These are phyloP conservation scores for Uropsilus gracilis DNA, from an alignment of 2,113 vertebrate species.

Conservation along the genomic window DNA sequence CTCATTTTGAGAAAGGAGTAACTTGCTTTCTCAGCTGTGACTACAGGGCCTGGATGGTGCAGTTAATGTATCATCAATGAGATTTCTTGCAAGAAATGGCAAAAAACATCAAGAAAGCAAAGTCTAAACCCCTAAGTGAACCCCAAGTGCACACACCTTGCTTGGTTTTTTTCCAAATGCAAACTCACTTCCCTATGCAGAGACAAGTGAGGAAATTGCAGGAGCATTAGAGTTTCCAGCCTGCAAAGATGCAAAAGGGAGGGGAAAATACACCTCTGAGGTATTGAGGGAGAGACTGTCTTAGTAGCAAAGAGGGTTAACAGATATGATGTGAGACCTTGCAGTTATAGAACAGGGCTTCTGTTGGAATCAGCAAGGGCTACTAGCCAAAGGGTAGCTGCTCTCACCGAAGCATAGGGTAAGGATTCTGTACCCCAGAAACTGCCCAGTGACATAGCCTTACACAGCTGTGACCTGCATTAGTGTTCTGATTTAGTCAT, in stretches of 20 bases:
- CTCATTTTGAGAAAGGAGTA: neutral
- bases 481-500: neutral
- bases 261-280: neutral
- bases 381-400: neutral
- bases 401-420: neutral
- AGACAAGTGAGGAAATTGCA: neutral
- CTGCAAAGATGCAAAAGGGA: neutral
- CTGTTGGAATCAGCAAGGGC: neutral
- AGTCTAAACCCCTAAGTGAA: neutral
- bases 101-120: neutral
- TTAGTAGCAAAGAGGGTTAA: neutral
- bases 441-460: neutral
- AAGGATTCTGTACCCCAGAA: neutral
- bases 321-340: neutral
- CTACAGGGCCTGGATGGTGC: neutral
- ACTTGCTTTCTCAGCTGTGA: conserved; percentile 35
- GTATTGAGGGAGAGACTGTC: neutral
- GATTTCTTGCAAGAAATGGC: neutral
- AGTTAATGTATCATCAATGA: neutral
- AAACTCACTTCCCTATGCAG: neutral
- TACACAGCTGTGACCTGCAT: neutral
- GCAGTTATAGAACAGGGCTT: neutral
- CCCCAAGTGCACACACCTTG: neutral
- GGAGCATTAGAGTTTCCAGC: neutral
- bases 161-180: conserved; percentile 6